Evolutionary conservation across 2,797 vertebrate species (phyloP), one percentile per base, ranked within the genome.

Genomic region (Labroides dimidiatus): DNA sequence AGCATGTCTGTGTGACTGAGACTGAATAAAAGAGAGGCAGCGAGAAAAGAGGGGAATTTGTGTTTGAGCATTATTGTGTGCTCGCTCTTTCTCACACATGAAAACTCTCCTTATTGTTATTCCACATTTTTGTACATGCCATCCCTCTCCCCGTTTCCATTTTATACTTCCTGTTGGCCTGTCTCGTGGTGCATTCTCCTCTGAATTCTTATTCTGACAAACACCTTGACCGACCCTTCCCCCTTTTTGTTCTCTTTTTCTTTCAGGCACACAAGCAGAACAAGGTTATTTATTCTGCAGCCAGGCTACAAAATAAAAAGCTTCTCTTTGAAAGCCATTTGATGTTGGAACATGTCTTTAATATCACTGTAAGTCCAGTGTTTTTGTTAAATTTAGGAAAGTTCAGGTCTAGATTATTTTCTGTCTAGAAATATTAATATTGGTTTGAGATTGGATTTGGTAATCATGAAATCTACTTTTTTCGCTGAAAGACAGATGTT

Each of bases 61-160:
- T 89, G 82, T 89, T 84, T 86, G 89, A 88, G 87, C 84, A 85
- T 89, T 84, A 88, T 85, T 91, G 90, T 90, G 85, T 89, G 88
- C 86, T 82, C 78, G 83, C 80, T 80, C 78, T 84, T 77, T 84
- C 82, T 90, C 76, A 67, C 80, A 87, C 74, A 86, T 81, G 87
- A 87, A 89, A 89, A 81, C 55, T 63, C 77, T 82, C 81, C 89
- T 89, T 90, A 90, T 91, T 93, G 90, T 92, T 92, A 91, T 90
- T 93, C 91, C 88, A 76, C 88, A 85, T 85, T 91, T 88, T 86
- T 90, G 85, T 88, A 88, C 84, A 84, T 83, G 79, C 79, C 77
- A 74, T 74, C 67, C 48, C 64, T 70, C 84, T 77, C 77, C 63
- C 52, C 64, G 72, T 73, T 67, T 84, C 57, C 75, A 67, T 83